These are phyloP conservation scores for Thrips palmi DNA, from an alignment of 1,140 invertebrate genomes.

Conservation along the genomic window DNA sequence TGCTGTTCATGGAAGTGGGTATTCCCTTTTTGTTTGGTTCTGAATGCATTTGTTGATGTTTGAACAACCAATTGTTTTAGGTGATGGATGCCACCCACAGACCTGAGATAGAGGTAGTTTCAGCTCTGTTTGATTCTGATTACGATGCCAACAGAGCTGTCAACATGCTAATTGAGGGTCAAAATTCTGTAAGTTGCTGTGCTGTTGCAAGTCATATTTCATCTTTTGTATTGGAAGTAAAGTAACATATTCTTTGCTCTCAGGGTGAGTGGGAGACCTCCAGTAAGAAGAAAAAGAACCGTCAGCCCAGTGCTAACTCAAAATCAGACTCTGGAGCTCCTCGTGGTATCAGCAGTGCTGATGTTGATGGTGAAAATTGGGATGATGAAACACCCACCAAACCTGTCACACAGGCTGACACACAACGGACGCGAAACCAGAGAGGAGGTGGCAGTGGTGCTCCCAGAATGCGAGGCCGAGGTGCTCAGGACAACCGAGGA, in stretches of 20 bases:
- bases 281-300: conserved; percentile 72
- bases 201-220: conserved; percentile 5
- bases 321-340: too few species aligned
- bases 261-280: conserved; percentile 59
- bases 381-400: conserved; percentile 22
- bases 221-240: conserved; percentile 7
- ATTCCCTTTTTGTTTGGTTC: neutral
- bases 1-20: too few species aligned
- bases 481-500: conserved; percentile 26
- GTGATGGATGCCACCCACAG: conserved; percentile 63
- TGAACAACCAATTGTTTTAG: conserved; percentile 15
- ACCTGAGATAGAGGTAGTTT: conserved; percentile 63
- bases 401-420: conserved; percentile 18
- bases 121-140: conserved; percentile 64
- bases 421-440: conserved; percentile 23
- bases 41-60: neutral
- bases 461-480: conserved; percentile 27
- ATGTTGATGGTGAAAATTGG: conserved; percentile 24
- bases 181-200: too few species aligned
- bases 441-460: conserved; percentile 28
- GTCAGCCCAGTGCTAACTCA: conserved; percentile 18
- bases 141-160: conserved; percentile 56
- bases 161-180: conserved; percentile 55
- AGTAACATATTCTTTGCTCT: too few species aligned
- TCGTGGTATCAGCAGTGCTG: conserved; percentile 12